Base-by-base conservation (phyloP, 2,113 vertebrate genomes). In the Vulpes vulpes region DNA sequence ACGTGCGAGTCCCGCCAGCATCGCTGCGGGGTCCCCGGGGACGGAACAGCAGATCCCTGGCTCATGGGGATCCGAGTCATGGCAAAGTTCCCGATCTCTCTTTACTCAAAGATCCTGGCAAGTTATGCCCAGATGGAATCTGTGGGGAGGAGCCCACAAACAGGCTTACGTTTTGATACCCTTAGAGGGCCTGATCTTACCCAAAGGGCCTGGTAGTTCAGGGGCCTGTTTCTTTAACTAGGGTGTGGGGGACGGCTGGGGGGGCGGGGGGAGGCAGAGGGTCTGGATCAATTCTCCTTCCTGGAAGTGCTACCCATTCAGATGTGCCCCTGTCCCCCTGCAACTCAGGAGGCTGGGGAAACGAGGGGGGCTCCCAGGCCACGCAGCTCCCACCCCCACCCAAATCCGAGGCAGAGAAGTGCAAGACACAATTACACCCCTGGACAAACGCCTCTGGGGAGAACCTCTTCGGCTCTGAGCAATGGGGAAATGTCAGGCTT, bases 281-380 rank as follows among this genome's bases (percentile, higher is more conserved):
- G 6, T 4, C 30, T 59, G 2, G 8, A 14, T 12, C 38, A 35
- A 22, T 20, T 51, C 60, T 17, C 62, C 11, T 57, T 57, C 60
- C 51, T 43, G 27, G 79, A 73, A 57, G 35, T 17, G 23, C 59
- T 23, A 22, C n/a, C 20, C 17, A 11, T 7, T 11, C 38, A 43
- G 5, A 30, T 14, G 78, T 0, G 3, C 9, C 69, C 17, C 3
- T 8, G 16, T 6, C 11, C 30, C 30, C 5, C 22, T 12, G 20
- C 8, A 16, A 5, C 65, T 14, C 7, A 57, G 51, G 57, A 15
- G 27, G 57, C 10, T 12, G 2, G 25, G 43, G 74, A 30, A 25
- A 32, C 11, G 62, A 59, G 25, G 74, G 30, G 71, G 74, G 49
- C 74, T 51, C 27, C 43, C 25, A 51, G 62, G 59, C 22, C 23